Conservation (phyloP, 2,888 invertebrate species). For the Euplexia lucipara region DNA sequence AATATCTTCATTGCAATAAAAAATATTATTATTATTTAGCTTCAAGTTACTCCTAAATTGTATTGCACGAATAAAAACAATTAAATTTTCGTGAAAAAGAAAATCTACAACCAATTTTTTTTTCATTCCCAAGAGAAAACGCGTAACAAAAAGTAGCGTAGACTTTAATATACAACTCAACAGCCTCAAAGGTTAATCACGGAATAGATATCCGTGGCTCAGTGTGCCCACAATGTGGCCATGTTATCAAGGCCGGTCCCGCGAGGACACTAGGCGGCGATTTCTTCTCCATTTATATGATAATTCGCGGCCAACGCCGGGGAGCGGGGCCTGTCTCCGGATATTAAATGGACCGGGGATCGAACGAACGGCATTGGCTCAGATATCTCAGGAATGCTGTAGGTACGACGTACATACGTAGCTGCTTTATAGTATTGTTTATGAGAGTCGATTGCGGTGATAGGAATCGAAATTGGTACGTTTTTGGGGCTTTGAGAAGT, state of each 20-base stretch:
- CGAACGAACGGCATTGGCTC: conserved; percentile 53
- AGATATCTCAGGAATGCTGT: conserved; percentile 44
- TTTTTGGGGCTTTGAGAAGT: background rate
- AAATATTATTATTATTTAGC: background rate
- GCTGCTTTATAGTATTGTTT: conserved; percentile 33
- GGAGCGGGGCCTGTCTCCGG: conserved; percentile 61
- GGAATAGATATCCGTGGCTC: conserved; percentile 41
- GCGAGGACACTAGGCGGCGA: conserved; percentile 56
- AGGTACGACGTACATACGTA: conserved; percentile 3
- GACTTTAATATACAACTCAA: conserved; percentile 36
- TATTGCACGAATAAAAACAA: background rate
- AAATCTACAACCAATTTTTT: background rate
- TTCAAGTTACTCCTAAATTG: too few species aligned
- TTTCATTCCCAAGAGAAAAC: conserved; percentile 10
- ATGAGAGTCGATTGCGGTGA: conserved; percentile 21
- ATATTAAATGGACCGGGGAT: conserved; percentile 67
- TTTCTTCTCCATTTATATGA: conserved; percentile 77
- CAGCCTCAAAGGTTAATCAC: conserved; percentile 55
- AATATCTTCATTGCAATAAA: background rate
- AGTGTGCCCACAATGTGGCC: conserved; percentile 31
- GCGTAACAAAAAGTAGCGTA: conserved; percentile 19
- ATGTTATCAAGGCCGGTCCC: conserved; percentile 59
- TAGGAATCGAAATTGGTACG: conserved; percentile 9
- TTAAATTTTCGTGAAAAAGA: background rate
- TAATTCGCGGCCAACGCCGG: conserved; percentile 66